phyloP scores from a whole-genome alignment of 2,113 vertebrate species.

The Solea solea region DNA sequence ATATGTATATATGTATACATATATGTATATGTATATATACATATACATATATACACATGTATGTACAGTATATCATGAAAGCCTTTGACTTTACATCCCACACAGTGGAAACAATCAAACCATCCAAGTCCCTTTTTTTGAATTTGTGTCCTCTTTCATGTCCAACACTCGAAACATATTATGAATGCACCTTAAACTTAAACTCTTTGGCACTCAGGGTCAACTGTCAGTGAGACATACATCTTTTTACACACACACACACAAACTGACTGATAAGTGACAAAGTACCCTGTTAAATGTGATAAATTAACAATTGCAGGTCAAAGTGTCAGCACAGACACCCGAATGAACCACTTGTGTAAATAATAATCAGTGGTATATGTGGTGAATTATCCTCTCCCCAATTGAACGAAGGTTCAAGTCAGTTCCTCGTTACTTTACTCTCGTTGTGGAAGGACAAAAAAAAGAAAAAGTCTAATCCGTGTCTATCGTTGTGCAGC shows the following conservation, averaged over 20 bases:
- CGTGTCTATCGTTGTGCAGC: conserved; percentile 92
- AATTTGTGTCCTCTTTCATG: neutral
- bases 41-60: no score
- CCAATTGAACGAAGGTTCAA: neutral
- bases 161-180: neutral
- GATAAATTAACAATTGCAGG: conserved; percentile 8
- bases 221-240: no score
- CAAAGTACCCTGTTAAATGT: neutral
- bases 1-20: no score
- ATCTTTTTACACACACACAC: neutral
- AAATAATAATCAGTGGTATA: neutral
- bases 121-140: conserved; percentile 10
- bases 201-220: neutral
- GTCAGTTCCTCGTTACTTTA: no score
- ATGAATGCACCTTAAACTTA: neutral
- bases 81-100: conserved; percentile 59
- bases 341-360: neutral
- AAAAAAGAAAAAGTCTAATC: conserved; percentile 75
- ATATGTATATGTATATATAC: neutral
- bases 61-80: neutral
- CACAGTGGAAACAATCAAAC: conserved; percentile 70
- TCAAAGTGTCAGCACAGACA: neutral
- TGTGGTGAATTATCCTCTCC: neutral
- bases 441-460: no score
- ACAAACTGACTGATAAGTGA: neutral